A percentile compares a stretch with the other conserved stretches of the same genome.
phyloP scores from a whole-genome alignment of 2,888 invertebrate species.

The Sarcophaga variegata region DNA sequence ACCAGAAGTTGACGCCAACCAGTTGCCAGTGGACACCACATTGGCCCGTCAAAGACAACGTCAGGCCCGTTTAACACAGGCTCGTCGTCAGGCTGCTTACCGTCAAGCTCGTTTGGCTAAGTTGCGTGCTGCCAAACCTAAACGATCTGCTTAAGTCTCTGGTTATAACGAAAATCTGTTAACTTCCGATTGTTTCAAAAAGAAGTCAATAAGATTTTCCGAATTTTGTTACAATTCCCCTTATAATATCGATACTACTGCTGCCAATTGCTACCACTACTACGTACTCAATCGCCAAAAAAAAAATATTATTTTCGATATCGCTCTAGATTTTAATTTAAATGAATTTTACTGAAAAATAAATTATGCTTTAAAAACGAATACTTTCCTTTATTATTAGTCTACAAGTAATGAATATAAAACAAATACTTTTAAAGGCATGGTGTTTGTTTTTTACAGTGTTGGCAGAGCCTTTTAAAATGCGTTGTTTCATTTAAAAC shows the following conservation, averaged over 20 bases:
- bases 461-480: too few relatives aligned
- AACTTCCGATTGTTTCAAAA: slow-evolving; percentile 21
- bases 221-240: slow-evolving; percentile 7
- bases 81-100: slow-evolving; percentile 71
- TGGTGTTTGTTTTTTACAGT: too few relatives aligned
- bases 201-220: slow-evolving; percentile 45
- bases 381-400: slow-evolving; percentile 4
- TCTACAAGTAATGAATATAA: too few relatives aligned
- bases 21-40: slow-evolving; percentile 50
- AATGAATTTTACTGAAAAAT: slow-evolving; percentile 48
- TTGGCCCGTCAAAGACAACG: slow-evolving; percentile 70
- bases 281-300: background rate
- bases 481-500: too few relatives aligned
- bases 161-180: slow-evolving; percentile 47
- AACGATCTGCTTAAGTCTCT: slow-evolving; percentile 52
- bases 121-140: slow-evolving; percentile 50
- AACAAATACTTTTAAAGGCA: too few relatives aligned
- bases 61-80: slow-evolving; percentile 74
- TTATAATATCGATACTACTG: slow-evolving; percentile 35
- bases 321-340: slow-evolving; percentile 35
- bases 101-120: slow-evolving; percentile 71
- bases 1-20: slow-evolving; percentile 71
- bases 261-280: slow-evolving; percentile 20
- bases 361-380: slow-evolving; percentile 16
- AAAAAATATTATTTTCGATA: slow-evolving; percentile 2